Conservation (phyloP, 2,797 vertebrate genomes). For the Hypotaenidia okinawae region DNA sequence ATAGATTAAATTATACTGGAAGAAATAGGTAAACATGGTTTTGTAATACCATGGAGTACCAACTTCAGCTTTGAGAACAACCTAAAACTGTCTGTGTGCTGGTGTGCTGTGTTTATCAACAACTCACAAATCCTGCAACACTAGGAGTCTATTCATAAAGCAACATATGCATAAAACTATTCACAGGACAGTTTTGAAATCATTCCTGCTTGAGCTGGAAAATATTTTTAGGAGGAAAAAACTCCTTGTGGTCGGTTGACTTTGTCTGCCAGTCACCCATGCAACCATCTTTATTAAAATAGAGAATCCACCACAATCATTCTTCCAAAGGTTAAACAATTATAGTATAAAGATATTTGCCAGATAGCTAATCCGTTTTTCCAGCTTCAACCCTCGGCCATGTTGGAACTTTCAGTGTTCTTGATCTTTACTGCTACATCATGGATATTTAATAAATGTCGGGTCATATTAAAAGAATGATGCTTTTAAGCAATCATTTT, state of each 20-base stretch:
- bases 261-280: neutral
- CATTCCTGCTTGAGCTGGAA: neutral
- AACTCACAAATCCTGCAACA: neutral
- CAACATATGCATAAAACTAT: neutral
- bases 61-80: neutral
- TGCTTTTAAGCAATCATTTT: neutral
- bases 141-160: neutral
- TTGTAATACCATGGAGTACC: neutral
- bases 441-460: neutral
- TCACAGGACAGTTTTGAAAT: neutral
- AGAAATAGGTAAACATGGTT: neutral
- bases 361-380: neutral
- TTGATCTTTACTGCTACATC: neutral
- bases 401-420: neutral
- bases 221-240: neutral
- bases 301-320: neutral
- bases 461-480: neutral
- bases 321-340: neutral
- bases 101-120: neutral
- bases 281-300: neutral
- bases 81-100: neutral
- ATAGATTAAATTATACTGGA: neutral
- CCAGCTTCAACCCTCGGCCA: neutral
- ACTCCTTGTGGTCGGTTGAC: neutral
- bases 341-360: neutral